Percentiles rank a stretch among this genome's conserved stretches.
phyloP scores from a whole-genome alignment of 2,113 vertebrate genomes.

The Oenanthe melanoleuca region DNA sequence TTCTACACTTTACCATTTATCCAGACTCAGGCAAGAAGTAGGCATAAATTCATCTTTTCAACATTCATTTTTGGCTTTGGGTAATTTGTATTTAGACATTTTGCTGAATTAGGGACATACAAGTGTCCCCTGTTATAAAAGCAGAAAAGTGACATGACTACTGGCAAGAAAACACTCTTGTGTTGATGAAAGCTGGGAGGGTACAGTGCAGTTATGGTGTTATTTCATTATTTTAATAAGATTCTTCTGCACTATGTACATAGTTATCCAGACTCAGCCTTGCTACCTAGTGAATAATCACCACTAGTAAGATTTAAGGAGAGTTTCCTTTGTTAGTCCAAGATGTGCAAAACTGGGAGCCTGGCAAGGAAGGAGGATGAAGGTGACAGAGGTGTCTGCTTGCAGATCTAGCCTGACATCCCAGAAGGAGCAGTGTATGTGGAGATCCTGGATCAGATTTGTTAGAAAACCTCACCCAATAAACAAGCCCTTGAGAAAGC shows the following conservation, averaged over 20 bases:
- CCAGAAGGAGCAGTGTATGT: neutral
- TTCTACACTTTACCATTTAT: neutral
- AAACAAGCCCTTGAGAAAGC: neutral
- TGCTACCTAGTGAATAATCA: neutral
- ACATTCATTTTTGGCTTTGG: neutral
- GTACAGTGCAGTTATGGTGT: neutral
- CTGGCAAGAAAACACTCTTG: neutral
- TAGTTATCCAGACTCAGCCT: neutral
- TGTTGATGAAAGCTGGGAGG: neutral
- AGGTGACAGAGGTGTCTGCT: neutral
- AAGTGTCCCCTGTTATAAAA: neutral
- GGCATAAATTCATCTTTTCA: neutral
- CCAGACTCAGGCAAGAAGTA: neutral
- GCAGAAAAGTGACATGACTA: neutral
- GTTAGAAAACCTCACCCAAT: neutral
- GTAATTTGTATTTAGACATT: neutral
- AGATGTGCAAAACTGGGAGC: neutral
- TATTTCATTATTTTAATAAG: rapidly evolving
- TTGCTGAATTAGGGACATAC: neutral
- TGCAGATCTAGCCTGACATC: neutral
- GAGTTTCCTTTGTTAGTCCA: neutral
- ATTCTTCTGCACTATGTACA: neutral
- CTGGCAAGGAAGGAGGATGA: neutral
- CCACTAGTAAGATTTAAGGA: neutral
- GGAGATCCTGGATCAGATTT: neutral